Base-by-base conservation (phyloP, 1,140 invertebrate species). In the Zaprionus capensis region DNA sequence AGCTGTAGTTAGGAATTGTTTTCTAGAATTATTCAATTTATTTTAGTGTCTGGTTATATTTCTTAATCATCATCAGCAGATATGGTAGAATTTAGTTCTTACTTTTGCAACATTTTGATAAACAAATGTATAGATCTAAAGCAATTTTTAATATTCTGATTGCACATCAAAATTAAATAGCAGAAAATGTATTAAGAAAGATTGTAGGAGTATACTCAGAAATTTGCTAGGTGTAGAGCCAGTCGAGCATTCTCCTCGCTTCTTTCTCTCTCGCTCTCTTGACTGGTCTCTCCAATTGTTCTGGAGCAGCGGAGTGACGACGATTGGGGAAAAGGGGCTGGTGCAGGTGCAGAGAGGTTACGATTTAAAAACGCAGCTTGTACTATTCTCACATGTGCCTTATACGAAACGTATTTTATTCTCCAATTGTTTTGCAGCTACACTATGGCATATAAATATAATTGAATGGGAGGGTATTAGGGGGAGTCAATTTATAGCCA, bases 361-460 rank as follows among this genome's bases (percentile, higher is more conserved):
- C 46, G 46, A 24, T 51, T 51, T 46, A 14, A 24, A 14, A 65
- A 65, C 51, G 36, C 51, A 66, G 63, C 31, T 51, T 66, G 63
- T 28, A 56, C 63, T 66, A 66, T 66, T 66, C 63, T 63, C 75
- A 74, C 76, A 74, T 68, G 24, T 57, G 24, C 59, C 59, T 64
- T 65, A 49, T 73, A 66, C 56, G 41, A 68, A 73, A 64, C 59
- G 38, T 63, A 68, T 74, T 71, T 53, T 31, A 65, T 74, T 73
- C 70, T 74, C 58, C 58, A 59, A 74, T 74, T 74, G 76, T 78
- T 74, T 78, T 64, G 51, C 63, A 68, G 22, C 41, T 24, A 7
- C 62, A 31, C 44, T 56, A 26, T 56, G 63, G 69, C 74, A 76
- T 72, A 76, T 66, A 67, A 71, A 78, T 74, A 69, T 74, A 70